Evolutionary conservation across 2,797 vertebrate genomes (phyloP).

Genomic region (Meda fulgida): DNA sequence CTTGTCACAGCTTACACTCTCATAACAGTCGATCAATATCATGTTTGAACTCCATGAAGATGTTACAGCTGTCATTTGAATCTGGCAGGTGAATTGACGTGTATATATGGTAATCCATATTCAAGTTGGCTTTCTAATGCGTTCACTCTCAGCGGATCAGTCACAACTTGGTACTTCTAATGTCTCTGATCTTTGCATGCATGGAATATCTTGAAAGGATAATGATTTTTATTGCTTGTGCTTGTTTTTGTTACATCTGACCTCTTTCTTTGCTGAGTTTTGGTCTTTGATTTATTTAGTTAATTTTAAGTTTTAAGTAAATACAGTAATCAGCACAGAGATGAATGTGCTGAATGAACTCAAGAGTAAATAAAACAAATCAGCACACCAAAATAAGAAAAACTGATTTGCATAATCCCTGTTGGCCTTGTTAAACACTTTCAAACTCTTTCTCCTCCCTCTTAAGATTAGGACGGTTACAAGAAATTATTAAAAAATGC

Average conservation of each 20-base stretch:
- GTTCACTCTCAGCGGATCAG: conserved; percentile 66
- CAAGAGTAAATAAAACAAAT: conserved; percentile 22
- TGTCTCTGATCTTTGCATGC: conserved; percentile 48
- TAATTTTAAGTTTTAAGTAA: conserved; percentile 2
- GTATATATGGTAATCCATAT: conserved; percentile 69
- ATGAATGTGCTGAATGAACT: background rate
- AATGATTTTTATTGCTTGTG: conserved; percentile 8
- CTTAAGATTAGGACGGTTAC: conserved; percentile 15
- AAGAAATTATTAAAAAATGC: conserved; percentile 6
- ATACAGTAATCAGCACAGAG: conserved; percentile 2
- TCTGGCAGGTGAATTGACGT: conserved; percentile 58
- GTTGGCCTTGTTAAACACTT: background rate
- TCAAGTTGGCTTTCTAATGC: conserved; percentile 70
- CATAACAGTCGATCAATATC: conserved; percentile 24
- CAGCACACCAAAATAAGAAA: background rate
- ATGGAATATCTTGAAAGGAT: conserved; percentile 17
- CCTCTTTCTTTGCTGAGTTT: background rate
- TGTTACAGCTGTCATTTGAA: conserved; percentile 7
- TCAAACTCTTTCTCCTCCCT: background rate
- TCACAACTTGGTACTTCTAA: conserved; percentile 67
- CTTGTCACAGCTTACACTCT: conserved; percentile 30
- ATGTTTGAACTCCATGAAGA: conserved; percentile 24
- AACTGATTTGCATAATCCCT: background rate
- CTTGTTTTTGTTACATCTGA: conserved; percentile 18
- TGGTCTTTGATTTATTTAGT: background rate